A percentile compares a stretch with the other conserved stretches of the same genome.
Conservation (phyloP, 2,797 vertebrate species). For the Diceros bicornis region DNA sequence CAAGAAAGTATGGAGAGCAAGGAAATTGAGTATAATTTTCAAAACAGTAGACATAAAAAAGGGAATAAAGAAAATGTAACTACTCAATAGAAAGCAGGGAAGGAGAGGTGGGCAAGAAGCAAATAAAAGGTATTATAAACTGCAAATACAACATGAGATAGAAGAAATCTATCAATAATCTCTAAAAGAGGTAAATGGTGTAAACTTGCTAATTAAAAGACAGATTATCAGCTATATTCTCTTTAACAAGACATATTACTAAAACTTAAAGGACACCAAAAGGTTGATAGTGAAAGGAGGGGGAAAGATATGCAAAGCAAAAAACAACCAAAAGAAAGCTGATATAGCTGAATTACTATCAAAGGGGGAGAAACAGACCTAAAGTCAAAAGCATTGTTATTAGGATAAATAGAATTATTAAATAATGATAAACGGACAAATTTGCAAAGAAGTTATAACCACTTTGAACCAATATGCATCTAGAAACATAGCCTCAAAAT, state of each 20-base stretch:
- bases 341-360: not conserved
- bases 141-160: not conserved
- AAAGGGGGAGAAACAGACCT: not conserved
- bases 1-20: not conserved
- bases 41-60: not conserved
- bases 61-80: not conserved
- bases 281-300: not conserved
- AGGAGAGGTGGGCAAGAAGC: not conserved
- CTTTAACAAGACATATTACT: not conserved
- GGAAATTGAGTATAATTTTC: not conserved
- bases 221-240: not conserved
- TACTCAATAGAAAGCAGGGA: not conserved
- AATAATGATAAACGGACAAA: not conserved
- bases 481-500: conserved; percentile 16
- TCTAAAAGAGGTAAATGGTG: not conserved
- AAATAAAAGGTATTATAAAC: not conserved
- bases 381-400: not conserved
- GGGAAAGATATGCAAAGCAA: not conserved
- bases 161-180: not conserved
- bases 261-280: not conserved
- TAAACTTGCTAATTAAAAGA: not conserved
- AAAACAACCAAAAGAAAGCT: not conserved
- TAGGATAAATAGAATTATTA: not conserved
- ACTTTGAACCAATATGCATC: not conserved
- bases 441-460: not conserved